Evolutionary conservation across 2,797 vertebrate genomes (phyloP).

Genomic region (Neosalanx taihuensis): DNA sequence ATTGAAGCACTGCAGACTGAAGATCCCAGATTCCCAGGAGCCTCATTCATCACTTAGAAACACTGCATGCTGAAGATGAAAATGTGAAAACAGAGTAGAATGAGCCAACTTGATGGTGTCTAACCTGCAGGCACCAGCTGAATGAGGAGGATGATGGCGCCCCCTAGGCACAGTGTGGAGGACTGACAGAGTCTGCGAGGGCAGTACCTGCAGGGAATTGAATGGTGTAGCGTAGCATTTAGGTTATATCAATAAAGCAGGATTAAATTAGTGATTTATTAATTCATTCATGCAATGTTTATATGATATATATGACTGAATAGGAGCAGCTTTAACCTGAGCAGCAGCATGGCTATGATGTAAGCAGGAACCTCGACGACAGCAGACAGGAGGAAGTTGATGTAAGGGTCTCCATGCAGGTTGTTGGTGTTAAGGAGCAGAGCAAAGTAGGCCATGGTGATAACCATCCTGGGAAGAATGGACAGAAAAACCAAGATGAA

Average conservation of each 20-base stretch:
- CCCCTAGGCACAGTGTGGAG: constrained; percentile 78
- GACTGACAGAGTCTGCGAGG: constrained; percentile 82
- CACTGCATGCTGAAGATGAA: no score
- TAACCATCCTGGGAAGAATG: constrained; percentile 79
- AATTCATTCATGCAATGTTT: no score
- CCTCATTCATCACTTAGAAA: no score
- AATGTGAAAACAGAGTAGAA: no score
- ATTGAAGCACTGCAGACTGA: no score
- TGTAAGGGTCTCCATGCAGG: constrained; percentile 82
- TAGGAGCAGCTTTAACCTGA: constrained; percentile 46
- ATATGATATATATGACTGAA: no score
- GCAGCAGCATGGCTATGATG: constrained; percentile 77
- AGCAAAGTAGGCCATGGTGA: constrained; percentile 91
- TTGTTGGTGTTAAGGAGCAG: constrained; percentile 93
- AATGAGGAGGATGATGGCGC: constrained; percentile 86
- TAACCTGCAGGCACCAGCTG: constrained; percentile 86
- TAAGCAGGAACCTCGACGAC: constrained; percentile 87
- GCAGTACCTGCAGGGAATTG: constrained; percentile 38
- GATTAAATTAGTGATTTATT: no score
- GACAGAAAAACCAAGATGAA: no score
- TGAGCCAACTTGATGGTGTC: no score
- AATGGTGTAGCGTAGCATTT: no score
- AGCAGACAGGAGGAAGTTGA: constrained; percentile 88
- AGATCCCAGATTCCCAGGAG: no score
- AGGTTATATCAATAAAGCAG: no score